Evolutionary conservation across 2,797 vertebrate species (phyloP).

Genomic region (Sparus aurata): DNA sequence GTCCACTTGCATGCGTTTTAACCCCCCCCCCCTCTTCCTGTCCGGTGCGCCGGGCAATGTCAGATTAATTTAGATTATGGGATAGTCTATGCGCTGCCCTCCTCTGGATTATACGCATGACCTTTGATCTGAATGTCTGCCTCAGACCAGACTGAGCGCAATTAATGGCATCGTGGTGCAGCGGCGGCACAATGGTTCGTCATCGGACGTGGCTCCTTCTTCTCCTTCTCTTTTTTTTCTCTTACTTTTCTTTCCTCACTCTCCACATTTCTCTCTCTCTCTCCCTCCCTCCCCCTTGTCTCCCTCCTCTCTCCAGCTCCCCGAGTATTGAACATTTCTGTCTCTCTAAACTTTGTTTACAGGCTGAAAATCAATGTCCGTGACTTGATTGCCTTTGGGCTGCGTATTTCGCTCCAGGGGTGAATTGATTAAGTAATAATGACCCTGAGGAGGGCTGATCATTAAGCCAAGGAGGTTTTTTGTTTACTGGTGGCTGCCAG

Average conservation of each 20-base stretch:
- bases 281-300: conserved; percentile 26
- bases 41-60: conserved; percentile 82
- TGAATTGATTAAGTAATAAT: conserved; percentile 96
- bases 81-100: conserved; percentile 86
- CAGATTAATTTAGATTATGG: conserved; percentile 85
- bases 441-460: conserved; percentile 88
- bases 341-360: conserved; percentile 90
- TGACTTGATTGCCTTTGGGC: conserved; percentile 89
- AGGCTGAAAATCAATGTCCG: conserved; percentile 87
- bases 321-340: conserved; percentile 86
- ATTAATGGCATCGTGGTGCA: conserved; percentile 77
- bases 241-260: conserved; percentile 58
- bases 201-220: conserved; percentile 67
- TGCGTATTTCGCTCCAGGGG: conserved; percentile 89
- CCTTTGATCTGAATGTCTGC: conserved; percentile 93
- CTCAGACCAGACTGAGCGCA: conserved; percentile 79
- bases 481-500: conserved; percentile 79
- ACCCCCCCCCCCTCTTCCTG: not conserved
- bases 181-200: conserved; percentile 71
- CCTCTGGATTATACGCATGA: conserved; percentile 84
- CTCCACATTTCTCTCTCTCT: conserved; percentile 45
- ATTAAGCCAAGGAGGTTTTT: conserved; percentile 84
- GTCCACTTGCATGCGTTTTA: conserved; percentile 71
- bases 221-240: conserved; percentile 27
- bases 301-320: conserved; percentile 56